These are phyloP conservation scores for Ophioninae sp. DNA, from an alignment of 2,888 invertebrate species.

Conservation along the genomic window DNA sequence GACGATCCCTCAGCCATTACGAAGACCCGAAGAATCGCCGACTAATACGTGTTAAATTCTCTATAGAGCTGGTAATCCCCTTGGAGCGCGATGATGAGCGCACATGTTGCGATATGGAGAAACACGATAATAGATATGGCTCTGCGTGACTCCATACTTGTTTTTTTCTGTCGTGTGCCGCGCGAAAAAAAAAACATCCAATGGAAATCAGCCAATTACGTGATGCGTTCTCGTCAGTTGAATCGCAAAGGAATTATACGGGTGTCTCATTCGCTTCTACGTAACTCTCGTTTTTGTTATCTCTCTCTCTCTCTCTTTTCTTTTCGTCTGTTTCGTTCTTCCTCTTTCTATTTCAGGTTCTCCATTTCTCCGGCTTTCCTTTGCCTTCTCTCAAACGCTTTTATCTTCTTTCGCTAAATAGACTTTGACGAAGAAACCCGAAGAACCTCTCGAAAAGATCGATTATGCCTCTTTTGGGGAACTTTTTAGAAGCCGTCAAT, in stretches of 20 bases:
- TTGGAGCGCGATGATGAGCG: constrained; percentile 20
- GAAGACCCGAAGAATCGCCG: constrained; percentile 39
- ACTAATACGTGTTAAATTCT: constrained; percentile 34
- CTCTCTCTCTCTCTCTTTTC: neutral
- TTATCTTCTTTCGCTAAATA: constrained; percentile 51
- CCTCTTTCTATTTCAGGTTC: neutral
- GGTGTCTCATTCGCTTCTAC: neutral
- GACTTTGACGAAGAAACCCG: constrained; percentile 46
- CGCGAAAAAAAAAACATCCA: neutral
- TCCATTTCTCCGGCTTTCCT: neutral
- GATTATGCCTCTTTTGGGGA: constrained; percentile 29
- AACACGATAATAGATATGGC: constrained; percentile 49
- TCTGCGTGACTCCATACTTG: constrained; percentile 52
- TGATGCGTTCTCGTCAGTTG: constrained; percentile 40
- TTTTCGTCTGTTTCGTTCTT: neutral
- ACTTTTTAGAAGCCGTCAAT: constrained; percentile 43
- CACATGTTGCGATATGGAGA: constrained; percentile 34
- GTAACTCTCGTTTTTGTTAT: neutral
- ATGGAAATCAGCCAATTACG: constrained; percentile 44
- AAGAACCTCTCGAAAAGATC: constrained; percentile 43
- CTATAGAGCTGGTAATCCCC: constrained; percentile 33
- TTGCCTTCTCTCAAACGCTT: neutral
- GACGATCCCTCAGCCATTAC: neutral
- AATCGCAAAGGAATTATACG: constrained; percentile 35
- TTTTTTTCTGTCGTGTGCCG: constrained; percentile 57